A percentile compares a stretch with the other conserved stretches of the same genome.
Conservation (phyloP, 2,113 vertebrate species). For the Crotalus helleri region DNA sequence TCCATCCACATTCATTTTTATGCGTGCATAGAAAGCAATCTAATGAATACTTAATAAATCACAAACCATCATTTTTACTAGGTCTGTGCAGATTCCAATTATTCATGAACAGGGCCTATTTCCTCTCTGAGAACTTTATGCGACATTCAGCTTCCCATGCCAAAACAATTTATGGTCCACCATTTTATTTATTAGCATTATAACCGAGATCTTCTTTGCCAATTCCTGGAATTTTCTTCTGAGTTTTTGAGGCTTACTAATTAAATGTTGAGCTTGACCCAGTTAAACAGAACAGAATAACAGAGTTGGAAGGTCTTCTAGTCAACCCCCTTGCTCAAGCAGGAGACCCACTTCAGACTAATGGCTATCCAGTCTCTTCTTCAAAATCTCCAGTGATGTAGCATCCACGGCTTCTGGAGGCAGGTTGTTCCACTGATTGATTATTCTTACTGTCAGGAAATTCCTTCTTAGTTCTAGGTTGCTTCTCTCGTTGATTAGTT, state of each 20-base stretch:
- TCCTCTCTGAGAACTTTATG: not conserved
- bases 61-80: not conserved
- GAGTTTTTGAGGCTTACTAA: conserved; percentile 45
- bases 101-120: not conserved
- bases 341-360: not conserved
- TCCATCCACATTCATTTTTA: not conserved
- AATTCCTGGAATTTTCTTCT: conserved; percentile 28
- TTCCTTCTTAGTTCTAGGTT: not conserved
- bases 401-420: not conserved
- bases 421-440: not conserved
- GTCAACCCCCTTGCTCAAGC: too few species aligned
- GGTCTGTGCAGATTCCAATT: not conserved
- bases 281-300: not conserved
- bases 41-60: not conserved
- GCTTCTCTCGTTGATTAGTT: not conserved
- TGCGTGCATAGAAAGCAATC: not conserved
- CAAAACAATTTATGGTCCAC: not conserved
- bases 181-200: not conserved
- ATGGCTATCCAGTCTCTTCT: not conserved
- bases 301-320: too few species aligned
- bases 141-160: not conserved
- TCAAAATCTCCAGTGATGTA: not conserved
- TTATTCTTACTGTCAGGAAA: too few species aligned
- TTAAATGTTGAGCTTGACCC: conserved; percentile 43
- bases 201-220: not conserved